phyloP scores from a whole-genome alignment of 2,113 vertebrate species.

The Phyllostomus discolor region DNA sequence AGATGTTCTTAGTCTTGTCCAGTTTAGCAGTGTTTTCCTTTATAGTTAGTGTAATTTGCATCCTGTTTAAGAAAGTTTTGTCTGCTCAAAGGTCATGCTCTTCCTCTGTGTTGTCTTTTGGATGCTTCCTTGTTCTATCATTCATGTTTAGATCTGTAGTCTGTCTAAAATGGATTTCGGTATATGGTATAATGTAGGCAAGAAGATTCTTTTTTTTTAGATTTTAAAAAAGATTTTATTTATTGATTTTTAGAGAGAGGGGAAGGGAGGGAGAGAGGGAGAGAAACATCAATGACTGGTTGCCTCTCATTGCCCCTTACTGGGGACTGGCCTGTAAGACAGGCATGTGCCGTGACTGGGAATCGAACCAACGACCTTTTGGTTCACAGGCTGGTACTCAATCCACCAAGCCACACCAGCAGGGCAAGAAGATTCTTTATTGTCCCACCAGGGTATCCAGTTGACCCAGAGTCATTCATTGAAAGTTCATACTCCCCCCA shows the following conservation, averaged over 20 bases:
- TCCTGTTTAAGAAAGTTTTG: neutral
- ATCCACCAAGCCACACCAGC: too few species aligned
- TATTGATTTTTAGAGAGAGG: too few species aligned
- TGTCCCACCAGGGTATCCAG: neutral
- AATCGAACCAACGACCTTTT: too few species aligned
- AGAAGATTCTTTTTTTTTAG: neutral
- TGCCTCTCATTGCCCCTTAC: too few species aligned
- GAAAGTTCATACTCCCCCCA: neutral
- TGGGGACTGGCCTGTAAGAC: too few species aligned
- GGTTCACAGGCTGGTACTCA: too few species aligned
- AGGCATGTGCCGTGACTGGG: too few species aligned
- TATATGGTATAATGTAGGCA: neutral
- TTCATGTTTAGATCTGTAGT: neutral
- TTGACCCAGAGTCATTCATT: neutral
- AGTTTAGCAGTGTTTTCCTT: neutral
- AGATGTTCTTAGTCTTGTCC: neutral
- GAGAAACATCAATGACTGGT: too few species aligned
- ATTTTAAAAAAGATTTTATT: too few species aligned
- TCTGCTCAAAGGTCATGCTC: neutral
- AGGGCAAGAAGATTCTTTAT: neutral
- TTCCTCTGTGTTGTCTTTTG: neutral
- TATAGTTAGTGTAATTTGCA: neutral
- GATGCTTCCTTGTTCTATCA: neutral
- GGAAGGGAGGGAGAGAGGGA: too few species aligned
- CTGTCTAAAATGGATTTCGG: neutral